A percentile compares a stretch with the other conserved stretches of the same genome.
Evolutionary conservation across 2,797 vertebrate species (phyloP).

Genomic region (Thunnus albacares): DNA sequence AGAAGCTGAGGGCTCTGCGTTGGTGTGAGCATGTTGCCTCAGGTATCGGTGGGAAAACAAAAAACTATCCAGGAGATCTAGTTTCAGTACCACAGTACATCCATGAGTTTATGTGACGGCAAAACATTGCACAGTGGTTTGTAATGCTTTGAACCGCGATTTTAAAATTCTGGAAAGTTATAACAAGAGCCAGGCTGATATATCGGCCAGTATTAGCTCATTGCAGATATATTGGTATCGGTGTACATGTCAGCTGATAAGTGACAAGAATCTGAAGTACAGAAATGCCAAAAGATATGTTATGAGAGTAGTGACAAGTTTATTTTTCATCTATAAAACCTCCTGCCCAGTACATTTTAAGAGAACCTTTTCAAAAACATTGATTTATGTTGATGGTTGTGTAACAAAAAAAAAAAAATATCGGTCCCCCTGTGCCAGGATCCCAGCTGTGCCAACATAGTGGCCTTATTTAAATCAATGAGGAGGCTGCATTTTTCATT

Average conservation of each 20-base stretch:
- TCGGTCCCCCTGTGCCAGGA: neutral
- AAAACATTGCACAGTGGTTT: neutral
- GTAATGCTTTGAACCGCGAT: neutral
- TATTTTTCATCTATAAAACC: too few species aligned
- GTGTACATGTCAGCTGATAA: neutral
- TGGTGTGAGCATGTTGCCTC: neutral
- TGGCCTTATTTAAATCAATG: conserved; percentile 6
- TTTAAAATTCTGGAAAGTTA: neutral
- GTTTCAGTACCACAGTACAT: neutral
- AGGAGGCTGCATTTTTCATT: neutral
- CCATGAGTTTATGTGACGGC: neutral
- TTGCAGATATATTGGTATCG: neutral
- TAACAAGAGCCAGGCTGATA: neutral
- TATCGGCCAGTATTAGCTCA: neutral
- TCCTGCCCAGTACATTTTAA: too few species aligned
- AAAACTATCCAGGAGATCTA: conserved; percentile 2
- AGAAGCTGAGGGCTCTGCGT: neutral
- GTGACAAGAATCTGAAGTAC: too few species aligned
- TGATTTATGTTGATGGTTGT: too few species aligned
- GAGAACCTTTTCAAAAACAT: neutral
- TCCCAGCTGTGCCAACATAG: neutral
- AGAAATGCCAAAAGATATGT: too few species aligned
- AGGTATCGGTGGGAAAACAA: neutral
- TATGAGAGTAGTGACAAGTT: too few species aligned
- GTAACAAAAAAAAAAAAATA: too few species aligned